phyloP scores from a whole-genome alignment of 2,797 vertebrate genomes.

The Pteropus rufus region DNA sequence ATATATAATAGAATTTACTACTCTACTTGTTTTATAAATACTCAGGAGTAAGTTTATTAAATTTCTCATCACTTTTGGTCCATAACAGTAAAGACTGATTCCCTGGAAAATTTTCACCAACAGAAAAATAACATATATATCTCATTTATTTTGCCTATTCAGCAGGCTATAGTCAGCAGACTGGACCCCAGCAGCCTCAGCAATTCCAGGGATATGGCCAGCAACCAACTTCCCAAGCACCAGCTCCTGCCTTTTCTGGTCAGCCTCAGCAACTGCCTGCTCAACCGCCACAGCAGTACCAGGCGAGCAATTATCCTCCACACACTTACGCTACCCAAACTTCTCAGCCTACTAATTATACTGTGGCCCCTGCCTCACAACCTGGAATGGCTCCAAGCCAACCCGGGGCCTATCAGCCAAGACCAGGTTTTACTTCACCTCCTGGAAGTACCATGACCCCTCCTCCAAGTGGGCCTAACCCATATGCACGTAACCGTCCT shows the following conservation, averaged over 20 bases:
- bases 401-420: constrained; percentile 88
- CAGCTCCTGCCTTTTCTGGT: constrained; percentile 86
- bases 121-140: constrained; percentile 18
- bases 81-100: constrained; percentile 59
- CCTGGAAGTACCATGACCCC: constrained; percentile 92
- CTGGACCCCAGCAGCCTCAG: constrained; percentile 86
- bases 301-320: constrained; percentile 89
- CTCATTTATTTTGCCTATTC: constrained; percentile 67
- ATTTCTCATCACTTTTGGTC: constrained; percentile 60
- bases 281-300: constrained; percentile 91
- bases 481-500: constrained; percentile 94
- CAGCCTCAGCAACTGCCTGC: constrained; percentile 86
- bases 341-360: constrained; percentile 92
- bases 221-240: constrained; percentile 88
- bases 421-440: constrained; percentile 91
- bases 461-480: constrained; percentile 92
- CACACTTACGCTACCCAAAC: constrained; percentile 95
- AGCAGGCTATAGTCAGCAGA: constrained; percentile 93
- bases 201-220: constrained; percentile 95
- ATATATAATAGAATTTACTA: background rate
- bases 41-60: constrained; percentile 38
- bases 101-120: constrained; percentile 37
- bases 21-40: constrained; percentile 2
- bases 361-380: constrained; percentile 88
- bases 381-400: constrained; percentile 83